Conservation (phyloP, 2,113 vertebrate genomes). For the Ginglymostoma cirratum region DNA sequence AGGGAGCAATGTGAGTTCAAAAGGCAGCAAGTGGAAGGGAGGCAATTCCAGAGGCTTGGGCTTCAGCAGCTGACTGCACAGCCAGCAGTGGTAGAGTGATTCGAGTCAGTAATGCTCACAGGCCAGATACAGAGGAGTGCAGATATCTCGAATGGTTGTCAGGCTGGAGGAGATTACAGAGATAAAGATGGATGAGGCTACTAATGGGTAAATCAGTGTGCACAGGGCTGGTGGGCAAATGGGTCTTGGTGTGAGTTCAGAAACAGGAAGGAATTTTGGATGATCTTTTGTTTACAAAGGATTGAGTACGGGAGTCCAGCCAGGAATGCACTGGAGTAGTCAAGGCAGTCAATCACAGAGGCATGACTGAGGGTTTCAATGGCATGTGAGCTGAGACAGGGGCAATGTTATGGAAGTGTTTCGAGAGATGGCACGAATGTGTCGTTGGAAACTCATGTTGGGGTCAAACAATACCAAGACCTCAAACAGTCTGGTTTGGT, state of each 20-base stretch:
- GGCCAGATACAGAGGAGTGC: background rate
- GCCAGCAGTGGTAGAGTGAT: no score
- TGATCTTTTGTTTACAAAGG: background rate
- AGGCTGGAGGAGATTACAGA: background rate
- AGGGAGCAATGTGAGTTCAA: background rate
- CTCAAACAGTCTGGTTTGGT: no score
- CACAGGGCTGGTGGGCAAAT: no score
- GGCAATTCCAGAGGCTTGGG: background rate
- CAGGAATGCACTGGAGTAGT: background rate
- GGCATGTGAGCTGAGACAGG: no score
- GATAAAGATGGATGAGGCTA: background rate
- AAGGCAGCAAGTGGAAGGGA: background rate
- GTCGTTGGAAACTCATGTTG: background rate
- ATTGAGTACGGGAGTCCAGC: background rate
- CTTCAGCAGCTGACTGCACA: background rate
- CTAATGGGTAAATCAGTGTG: background rate
- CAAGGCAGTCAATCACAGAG: background rate
- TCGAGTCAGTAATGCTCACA: background rate
- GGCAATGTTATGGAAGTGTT: no score
- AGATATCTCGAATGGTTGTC: background rate
- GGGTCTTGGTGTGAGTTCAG: background rate
- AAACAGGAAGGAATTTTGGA: background rate
- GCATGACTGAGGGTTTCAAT: background rate
- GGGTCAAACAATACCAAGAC: background rate
- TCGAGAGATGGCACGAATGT: background rate